phyloP scores from a whole-genome alignment of 2,797 vertebrate species.

The Xyrichtys novacula region DNA sequence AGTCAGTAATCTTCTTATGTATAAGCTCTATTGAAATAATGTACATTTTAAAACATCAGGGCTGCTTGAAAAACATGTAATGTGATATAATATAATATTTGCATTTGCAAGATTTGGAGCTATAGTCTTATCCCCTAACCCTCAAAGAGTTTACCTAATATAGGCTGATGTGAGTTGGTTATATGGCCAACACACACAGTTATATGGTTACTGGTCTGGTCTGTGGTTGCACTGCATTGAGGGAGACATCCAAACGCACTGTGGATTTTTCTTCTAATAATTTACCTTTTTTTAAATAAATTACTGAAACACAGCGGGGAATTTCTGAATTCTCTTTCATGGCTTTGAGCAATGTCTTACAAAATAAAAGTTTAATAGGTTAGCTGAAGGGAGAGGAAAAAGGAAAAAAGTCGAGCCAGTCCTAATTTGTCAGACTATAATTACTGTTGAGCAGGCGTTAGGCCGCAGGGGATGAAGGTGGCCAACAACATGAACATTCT shows the following conservation, averaged over 20 bases:
- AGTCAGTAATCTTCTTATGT: neutral
- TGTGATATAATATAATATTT: too few species aligned
- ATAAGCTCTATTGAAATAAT: neutral
- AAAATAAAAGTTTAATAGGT: slow-evolving; percentile 87
- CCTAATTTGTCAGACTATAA: slow-evolving; percentile 82
- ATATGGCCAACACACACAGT: too few species aligned
- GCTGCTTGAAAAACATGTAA: too few species aligned
- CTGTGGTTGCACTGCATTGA: slow-evolving; percentile 55
- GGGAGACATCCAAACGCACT: slow-evolving; percentile 76
- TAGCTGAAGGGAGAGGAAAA: slow-evolving; percentile 71
- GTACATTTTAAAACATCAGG: too few species aligned
- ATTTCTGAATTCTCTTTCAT: slow-evolving; percentile 86
- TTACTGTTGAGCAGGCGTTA: slow-evolving; percentile 71
- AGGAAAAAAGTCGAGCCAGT: slow-evolving; percentile 47
- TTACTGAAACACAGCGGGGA: slow-evolving; percentile 71
- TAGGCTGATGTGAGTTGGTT: neutral
- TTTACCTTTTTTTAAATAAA: slow-evolving; percentile 76
- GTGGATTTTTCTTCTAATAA: slow-evolving; percentile 80
- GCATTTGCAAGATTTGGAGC: too few species aligned
- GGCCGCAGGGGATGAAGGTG: slow-evolving; percentile 60
- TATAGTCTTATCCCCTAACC: neutral
- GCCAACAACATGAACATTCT: slow-evolving; percentile 58
- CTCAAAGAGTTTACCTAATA: slow-evolving; percentile 2
- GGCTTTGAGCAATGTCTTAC: slow-evolving; percentile 82
- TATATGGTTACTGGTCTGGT: slow-evolving; percentile 25